Base-by-base conservation (phyloP, 1,140 invertebrate genomes). In the Hetaerina americana region DNA sequence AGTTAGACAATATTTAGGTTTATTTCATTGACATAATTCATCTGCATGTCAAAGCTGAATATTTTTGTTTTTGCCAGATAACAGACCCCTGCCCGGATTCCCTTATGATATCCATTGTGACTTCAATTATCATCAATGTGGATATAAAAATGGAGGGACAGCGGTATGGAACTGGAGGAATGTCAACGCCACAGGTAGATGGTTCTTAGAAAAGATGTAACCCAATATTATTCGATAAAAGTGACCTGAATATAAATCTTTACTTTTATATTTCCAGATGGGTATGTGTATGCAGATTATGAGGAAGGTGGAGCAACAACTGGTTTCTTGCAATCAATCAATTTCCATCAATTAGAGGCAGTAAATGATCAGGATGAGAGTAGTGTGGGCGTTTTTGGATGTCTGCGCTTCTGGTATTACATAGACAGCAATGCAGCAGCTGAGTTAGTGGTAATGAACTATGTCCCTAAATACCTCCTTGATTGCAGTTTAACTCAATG, bases 161-260 rank as follows among this genome's bases (percentile, higher is more conserved):
- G 66, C 76, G 5, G 73, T 75, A n/a, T 78, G 77, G 77, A 72
- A 75, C 26, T 78, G 77, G 77, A 73, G 73, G 28, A 75, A 72
- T 27, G 70, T 73, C 0, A 75, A 74, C 25, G n/a, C 70, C 10
- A 76, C 74, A 66, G 76, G 76, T 77, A 73, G 18, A 12, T 5
- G 26, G n/a, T 26, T 69, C 28, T 69, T 69, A 27, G 6, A 18
- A 6, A 10, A 6, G 68, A 18, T 22, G 67, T 10, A 10, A 12
- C 70, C 15, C 5, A 67, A 67, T 10, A 72, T 31, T 15, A 2
- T 71, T 68, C 67, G 1, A 72, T 72, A n/a, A n/a, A n/a, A n/a
- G n/a, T n/a, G n/a, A n/a, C n/a, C n/a, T n/a, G n/a, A n/a, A n/a
- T n/a, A n/a, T n/a, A n/a, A n/a, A n/a, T n/a, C n/a, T n/a, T n/a